Base-by-base conservation (phyloP, 2,888 invertebrate genomes). In the Onthophagus sagittarius region DNA sequence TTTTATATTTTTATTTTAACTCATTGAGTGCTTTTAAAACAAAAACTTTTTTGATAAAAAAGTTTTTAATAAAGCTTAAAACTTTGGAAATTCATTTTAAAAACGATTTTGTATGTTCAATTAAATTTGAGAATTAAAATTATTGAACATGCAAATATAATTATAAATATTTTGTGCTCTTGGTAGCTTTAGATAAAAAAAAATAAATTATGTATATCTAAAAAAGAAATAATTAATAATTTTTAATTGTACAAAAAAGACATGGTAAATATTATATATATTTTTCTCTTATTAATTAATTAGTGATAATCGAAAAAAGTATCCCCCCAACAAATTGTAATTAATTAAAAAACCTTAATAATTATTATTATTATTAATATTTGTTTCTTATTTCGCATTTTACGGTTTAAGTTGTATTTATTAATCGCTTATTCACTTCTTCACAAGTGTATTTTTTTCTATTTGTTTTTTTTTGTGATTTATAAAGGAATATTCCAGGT, bases 401-500 rank as follows among this genome's bases (percentile, higher is more conserved):
- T 53, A 53, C 39, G 39, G 39, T 53, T 53, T 80, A 79, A 79
- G 79, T 77, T 78, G 75, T 78, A 76, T 77, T 76, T 79, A 78
- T 80, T 82, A 79, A 78, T 82, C 81, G 83, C 82, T 83, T 82
- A 79, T 83, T 83, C 82, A 81, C 82, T 53, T 53, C 39, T 9
- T 23, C 23, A 23, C 23, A 23, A 23, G 23, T 23, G 23, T 23
- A 53, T 53, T 53, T 53, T 53, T 53, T 53, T 53, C 11, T 53
- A 53, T 53, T 53, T 53, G 7, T 53, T 53, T 80, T 82, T n/a
- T 79, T 82, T 83, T 84, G 84, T 84, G 84, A 84, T 84, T 82
- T 80, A 82, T 79, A 81, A 78, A 80, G 79, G 80, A 81, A 78
- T 80, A 85, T 84, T 84, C 84, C 84, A 84, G 81, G 81, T 82